Percentiles rank a stretch among this genome's conserved stretches.
phyloP scores from a whole-genome alignment of 2,888 invertebrate species.

The Syritta pipiens region DNA sequence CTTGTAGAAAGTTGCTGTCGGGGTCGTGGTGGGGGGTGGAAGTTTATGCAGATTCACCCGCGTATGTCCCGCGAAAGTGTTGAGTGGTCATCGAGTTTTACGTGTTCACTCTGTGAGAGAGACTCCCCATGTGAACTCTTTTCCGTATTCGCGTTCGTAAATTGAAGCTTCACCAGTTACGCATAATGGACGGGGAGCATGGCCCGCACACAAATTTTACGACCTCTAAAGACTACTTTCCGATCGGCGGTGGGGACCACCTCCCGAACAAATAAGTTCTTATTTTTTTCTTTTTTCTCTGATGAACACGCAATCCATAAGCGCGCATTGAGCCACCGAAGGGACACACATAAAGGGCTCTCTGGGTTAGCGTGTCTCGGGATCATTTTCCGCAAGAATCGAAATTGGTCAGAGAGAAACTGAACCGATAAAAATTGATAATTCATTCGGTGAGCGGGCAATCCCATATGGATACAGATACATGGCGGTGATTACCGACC shows the following conservation, averaged over 20 bases:
- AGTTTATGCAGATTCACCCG: too few relatives aligned
- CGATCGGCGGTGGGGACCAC: constrained; percentile 24
- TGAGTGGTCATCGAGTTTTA: too few relatives aligned
- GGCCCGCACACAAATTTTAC: constrained; percentile 58
- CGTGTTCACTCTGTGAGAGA: too few relatives aligned
- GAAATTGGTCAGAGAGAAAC: constrained; percentile 57
- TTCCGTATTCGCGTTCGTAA: too few relatives aligned
- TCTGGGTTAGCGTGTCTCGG: constrained; percentile 53
- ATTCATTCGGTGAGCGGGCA: too few relatives aligned
- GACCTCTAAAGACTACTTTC: constrained; percentile 56
- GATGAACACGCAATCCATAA: constrained; percentile 10
- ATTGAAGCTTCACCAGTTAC: constrained; percentile 59
- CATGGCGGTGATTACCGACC: too few relatives aligned
- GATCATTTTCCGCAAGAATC: constrained; percentile 40
- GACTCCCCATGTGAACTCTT: too few relatives aligned
- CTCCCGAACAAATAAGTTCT: constrained; percentile 50
- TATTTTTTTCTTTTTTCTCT: too few relatives aligned
- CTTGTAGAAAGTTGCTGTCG: constrained; percentile 6
- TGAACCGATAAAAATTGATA: constrained; percentile 64
- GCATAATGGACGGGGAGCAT: constrained; percentile 54
- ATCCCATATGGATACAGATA: too few relatives aligned
- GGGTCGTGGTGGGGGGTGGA: neutral
- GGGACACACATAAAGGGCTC: neutral
- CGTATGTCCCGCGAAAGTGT: too few relatives aligned
- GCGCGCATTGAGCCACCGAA: neutral